Percentiles rank a stretch among this genome's conserved stretches.
Conservation (phyloP, 2,888 invertebrate genomes). For the Eupithecia subumbrata region DNA sequence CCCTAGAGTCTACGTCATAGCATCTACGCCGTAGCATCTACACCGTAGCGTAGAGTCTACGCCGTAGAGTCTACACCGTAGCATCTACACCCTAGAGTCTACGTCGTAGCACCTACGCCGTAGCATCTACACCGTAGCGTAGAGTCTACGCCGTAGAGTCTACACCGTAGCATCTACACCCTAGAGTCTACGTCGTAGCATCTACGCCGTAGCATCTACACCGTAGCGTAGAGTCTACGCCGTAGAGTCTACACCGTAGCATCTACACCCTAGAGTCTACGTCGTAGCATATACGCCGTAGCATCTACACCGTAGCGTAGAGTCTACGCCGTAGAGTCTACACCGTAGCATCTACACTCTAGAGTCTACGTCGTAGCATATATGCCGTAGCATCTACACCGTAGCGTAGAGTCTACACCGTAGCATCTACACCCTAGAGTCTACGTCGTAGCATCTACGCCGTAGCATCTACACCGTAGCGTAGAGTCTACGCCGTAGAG, state of each 20-base stretch:
- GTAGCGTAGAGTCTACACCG: neutral
- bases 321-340: no score
- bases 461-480: neutral
- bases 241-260: no score
- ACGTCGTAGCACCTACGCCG: neutral
- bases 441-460: neutral
- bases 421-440: conserved; percentile 5
- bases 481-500: neutral
- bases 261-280: no score
- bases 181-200: no score
- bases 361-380: no score
- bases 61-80: neutral
- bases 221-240: no score
- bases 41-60: neutral
- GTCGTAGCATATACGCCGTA: no score
- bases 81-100: conserved; percentile 8
- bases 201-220: no score
- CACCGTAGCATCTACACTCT: no score
- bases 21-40: neutral
- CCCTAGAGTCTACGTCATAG: neutral
- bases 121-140: conserved; percentile 7
- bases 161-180: no score
- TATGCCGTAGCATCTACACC: conserved; percentile 6
- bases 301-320: no score
- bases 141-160: no score